These are phyloP conservation scores for Drosophila nasuta DNA, from an alignment of 1,140 invertebrate species.

Conservation along the genomic window DNA sequence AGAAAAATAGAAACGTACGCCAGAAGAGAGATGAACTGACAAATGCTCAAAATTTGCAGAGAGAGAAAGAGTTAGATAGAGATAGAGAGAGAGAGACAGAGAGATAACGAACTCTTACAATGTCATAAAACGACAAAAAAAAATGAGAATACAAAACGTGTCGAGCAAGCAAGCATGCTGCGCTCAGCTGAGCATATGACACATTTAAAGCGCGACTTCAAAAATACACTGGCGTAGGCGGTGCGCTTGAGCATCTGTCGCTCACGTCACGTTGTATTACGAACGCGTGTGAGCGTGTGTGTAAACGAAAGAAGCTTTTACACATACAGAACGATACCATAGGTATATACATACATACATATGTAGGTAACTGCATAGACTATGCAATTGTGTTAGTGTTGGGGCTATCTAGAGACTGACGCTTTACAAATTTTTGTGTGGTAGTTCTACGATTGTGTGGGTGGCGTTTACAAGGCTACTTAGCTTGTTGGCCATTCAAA, in stretches of 20 bases:
- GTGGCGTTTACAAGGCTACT: slow-evolving; percentile 74
- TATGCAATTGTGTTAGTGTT: slow-evolving; percentile 40
- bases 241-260: slow-evolving; percentile 30
- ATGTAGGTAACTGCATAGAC: slow-evolving; percentile 8
- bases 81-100: background rate
- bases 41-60: slow-evolving; percentile 41
- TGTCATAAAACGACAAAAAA: slow-evolving; percentile 15
- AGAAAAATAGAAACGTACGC: no score
- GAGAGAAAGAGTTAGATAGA: slow-evolving; percentile 1
- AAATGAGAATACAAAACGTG: slow-evolving; percentile 11
- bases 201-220: slow-evolving; percentile 68
- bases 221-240: slow-evolving; percentile 52
- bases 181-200: slow-evolving; percentile 73
- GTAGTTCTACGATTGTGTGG: slow-evolving; percentile 65
- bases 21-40: slow-evolving; percentile 37
- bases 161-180: slow-evolving; percentile 24
- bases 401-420: slow-evolving; percentile 28
- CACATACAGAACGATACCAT: background rate
- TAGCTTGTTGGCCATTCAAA: slow-evolving; percentile 66
- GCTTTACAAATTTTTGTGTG: slow-evolving; percentile 73
- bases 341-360: background rate
- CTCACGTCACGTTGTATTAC: slow-evolving; percentile 60
- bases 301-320: slow-evolving; percentile 20
- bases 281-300: background rate
- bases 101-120: slow-evolving; percentile 1